phyloP scores from a whole-genome alignment of 2,888 invertebrate genomes.

The Epirrhoe tristata region DNA sequence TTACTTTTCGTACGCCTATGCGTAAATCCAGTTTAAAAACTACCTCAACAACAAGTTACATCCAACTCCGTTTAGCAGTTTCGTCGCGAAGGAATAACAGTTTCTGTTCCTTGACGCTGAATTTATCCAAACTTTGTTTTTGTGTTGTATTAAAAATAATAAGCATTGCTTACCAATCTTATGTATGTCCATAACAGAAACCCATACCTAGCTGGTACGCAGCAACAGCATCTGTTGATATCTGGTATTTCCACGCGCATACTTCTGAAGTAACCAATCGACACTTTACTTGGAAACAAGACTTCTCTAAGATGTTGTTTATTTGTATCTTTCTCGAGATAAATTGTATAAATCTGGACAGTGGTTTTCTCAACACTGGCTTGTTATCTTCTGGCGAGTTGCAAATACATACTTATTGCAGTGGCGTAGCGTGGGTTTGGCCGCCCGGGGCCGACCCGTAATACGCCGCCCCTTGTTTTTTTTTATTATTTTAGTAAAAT shows the following conservation, averaged over 20 bases:
- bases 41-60: too few species aligned
- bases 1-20: too few species aligned
- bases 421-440: too few species aligned
- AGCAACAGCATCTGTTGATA: neutral
- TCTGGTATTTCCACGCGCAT: neutral
- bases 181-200: neutral
- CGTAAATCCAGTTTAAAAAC: too few species aligned
- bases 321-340: neutral
- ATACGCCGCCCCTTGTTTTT: too few species aligned
- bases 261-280: neutral
- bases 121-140: neutral
- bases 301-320: neutral
- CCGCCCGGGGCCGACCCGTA: too few species aligned
- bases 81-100: too few species aligned
- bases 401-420: neutral
- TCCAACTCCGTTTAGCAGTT: too few species aligned
- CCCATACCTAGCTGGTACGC: neutral
- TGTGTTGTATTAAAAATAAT: neutral
- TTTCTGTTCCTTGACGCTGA: too few species aligned
- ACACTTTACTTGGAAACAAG: too few species aligned
- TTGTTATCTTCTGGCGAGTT: neutral
- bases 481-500: too few species aligned
- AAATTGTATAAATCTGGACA: neutral
- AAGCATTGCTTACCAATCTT: neutral
- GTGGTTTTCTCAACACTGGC: neutral